Evolutionary conservation across 2,797 vertebrate genomes (phyloP), one percentile per base, ranked within the genome.

Genomic region (Zenarchopterus dispar): DNA sequence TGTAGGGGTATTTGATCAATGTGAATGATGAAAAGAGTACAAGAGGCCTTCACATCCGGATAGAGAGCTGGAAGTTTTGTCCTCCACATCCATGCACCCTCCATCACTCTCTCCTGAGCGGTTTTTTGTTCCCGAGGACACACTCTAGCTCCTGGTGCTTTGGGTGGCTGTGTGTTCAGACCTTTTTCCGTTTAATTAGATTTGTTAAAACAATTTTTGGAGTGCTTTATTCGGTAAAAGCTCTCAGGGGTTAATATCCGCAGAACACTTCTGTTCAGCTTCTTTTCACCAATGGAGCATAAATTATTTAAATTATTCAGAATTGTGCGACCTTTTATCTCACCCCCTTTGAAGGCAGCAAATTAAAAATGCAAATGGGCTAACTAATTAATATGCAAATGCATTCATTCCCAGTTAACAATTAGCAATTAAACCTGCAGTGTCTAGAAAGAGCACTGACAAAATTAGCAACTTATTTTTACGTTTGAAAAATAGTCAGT

Each of bases 271-370:
- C 96, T 96, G 97, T 97, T 98, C 96, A 96, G 96, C 95, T 96
- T 96, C 97, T 99, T 98, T 99, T 97, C 97, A 98, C 97, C 96
- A 97, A 97, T 96, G 97, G 96, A 98, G 97, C 97, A 99, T 99
- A 99, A 99, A 99, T 99, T 99, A 99, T 99, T 99, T 98, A 99
- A 99, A 99, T 99, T 99, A 99, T 99, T 99, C 98, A 98, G 98
- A 98, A 99, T 98, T 97, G 97, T 97, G 96, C 96, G 97, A 99
- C 97, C 97, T 99, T 99, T 99, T 98, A 99, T 99, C 97, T 98
- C 97, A 96, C 97, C 98, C 97, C 97, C 98, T 99, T 99, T 99
- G 97, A 99, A 99, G 97, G 97, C 98, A 97, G 97, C 97, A 99
- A 99, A 99, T 99, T 99, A 98, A 99, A 99, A 99, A 99, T 99